phyloP scores from a whole-genome alignment of 2,113 vertebrate species.

The Dasyornis broadbenti region DNA sequence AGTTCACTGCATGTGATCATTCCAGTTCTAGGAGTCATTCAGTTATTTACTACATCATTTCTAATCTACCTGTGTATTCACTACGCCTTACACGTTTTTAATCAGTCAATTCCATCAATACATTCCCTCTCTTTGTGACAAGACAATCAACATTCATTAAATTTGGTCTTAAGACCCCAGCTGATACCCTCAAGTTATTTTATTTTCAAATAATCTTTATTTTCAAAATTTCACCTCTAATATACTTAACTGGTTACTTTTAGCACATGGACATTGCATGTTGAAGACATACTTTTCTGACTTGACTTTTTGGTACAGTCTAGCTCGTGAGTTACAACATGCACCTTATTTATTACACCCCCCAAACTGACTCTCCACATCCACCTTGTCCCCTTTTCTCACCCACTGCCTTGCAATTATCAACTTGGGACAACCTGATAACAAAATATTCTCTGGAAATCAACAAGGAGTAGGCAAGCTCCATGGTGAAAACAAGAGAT shows the following conservation, averaged over 20 bases:
- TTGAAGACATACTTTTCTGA: background rate
- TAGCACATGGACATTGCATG: background rate
- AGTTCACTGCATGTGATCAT: background rate
- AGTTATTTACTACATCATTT: background rate
- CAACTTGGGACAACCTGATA: background rate
- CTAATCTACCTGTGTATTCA: background rate
- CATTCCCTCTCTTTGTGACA: background rate
- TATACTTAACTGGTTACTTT: background rate
- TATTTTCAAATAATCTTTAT: background rate
- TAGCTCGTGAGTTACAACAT: background rate
- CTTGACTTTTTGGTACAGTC: background rate
- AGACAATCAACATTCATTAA: background rate
- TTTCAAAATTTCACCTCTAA: background rate
- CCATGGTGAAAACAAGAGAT: background rate
- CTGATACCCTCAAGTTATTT: background rate
- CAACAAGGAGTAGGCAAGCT: background rate
- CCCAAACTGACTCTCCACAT: background rate
- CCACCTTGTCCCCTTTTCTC: background rate
- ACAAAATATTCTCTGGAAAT: background rate
- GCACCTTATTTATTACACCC: background rate
- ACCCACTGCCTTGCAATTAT: background rate
- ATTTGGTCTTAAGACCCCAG: background rate
- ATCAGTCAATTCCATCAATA: background rate
- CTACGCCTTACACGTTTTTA: background rate
- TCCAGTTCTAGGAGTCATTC: background rate